Evolutionary conservation across 1,140 invertebrate species (phyloP), one percentile per base, ranked within the genome.

Genomic region (Maconellicoccus hirsutus): DNA sequence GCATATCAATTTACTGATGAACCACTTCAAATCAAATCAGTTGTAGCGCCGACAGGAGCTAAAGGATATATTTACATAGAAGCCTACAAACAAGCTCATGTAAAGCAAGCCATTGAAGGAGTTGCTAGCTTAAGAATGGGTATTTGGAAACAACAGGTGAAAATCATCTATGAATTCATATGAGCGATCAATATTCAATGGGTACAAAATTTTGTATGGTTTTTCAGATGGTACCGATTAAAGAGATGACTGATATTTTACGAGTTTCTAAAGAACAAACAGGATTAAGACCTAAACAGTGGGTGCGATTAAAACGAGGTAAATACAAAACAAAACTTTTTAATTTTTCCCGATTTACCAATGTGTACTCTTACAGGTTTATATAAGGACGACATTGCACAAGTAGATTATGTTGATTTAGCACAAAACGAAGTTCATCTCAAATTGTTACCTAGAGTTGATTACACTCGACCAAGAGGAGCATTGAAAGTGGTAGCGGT

Each of bases 21-120:
- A 80, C 94, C 96, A 8, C 83, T 98, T 25, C 93, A 97, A 81
- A 98, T 99, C 63, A 98, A 97, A 80, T 94, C 94, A 1, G 91
- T 98, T 26, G 88, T 98, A 16, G 91, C 93, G 16, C 96, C 96
- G 8, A 96, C 98, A 80, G 92, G 94, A 29, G 89, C 98, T 0
- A 98, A 98, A 79, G 94, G 94, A n/a, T 98, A 97, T 76, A 92
- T 99, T 75, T 99, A 99, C 77, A 89, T 99, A 74, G 97, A 99
- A 80, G 92, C 97, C 0, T 98, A 89, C 78, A 99, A 99, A 80
- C 94, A 98, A 77, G 92, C 95, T 10, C 96, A 98, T 79, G 95
- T 99, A 0, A 98, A 98, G 80, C 86, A 90, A 42, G 91, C 92
- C 0, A 98, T 98, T 71, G 87, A 96, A 73, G 95, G 94, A 76